Percentiles rank a stretch among this genome's conserved stretches.
Conservation (phyloP, 2,888 invertebrate species). For the Pyrgus malvae region DNA sequence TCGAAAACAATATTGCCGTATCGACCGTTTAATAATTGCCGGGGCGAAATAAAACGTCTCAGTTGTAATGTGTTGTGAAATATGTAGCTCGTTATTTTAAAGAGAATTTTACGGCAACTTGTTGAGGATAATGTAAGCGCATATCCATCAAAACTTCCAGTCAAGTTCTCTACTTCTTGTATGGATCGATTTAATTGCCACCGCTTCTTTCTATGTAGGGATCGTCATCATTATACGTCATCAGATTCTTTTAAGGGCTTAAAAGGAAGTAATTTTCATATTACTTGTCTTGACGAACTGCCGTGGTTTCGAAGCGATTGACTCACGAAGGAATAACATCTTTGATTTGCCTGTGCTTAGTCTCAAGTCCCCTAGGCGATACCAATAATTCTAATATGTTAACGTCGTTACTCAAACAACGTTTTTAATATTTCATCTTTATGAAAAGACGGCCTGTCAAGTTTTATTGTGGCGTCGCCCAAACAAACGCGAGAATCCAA, state of each 20-base stretch:
- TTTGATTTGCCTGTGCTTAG: too few species aligned
- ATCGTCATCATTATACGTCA: too few species aligned
- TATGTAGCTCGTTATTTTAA: constrained; percentile 20
- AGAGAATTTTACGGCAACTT: constrained; percentile 14
- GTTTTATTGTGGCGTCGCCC: not conserved
- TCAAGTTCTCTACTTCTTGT: not conserved
- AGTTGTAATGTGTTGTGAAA: constrained; percentile 27
- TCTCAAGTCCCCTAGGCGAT: too few species aligned
- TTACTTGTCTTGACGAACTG: too few species aligned
- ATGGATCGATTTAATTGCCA: not conserved
- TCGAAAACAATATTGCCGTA: constrained; percentile 20
- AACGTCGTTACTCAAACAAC: not conserved
- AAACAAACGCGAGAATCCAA: not conserved
- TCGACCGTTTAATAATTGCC: constrained; percentile 13
- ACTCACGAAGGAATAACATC: too few species aligned
- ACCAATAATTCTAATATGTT: not conserved
- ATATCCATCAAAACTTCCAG: not conserved
- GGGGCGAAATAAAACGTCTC: constrained; percentile 16
- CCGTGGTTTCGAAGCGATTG: too few species aligned
- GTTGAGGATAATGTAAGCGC: constrained; percentile 7
- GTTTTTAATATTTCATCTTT: not conserved
- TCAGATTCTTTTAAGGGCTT: too few species aligned
- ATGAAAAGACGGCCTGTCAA: not conserved
- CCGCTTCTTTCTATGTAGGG: not conserved
- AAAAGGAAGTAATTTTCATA: too few species aligned